These are phyloP conservation scores for Ichneumoninae sp. DNA, from an alignment of 2,888 invertebrate species.

Conservation along the genomic window DNA sequence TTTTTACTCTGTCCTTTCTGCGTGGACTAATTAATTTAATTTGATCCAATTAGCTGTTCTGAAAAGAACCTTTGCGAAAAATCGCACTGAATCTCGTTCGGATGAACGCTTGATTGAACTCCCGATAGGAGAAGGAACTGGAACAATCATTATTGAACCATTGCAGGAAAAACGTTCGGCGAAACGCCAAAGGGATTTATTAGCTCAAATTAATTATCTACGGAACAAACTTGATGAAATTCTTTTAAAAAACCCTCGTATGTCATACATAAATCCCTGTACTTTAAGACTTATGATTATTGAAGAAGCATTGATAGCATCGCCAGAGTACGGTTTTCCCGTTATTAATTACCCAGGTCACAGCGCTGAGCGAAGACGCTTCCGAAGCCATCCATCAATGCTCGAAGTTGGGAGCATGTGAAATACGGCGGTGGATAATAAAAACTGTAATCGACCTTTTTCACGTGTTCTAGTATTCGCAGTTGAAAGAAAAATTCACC, in stretches of 20 bases:
- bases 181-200: too few species aligned
- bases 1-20: background rate
- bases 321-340: too few species aligned
- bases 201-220: too few species aligned
- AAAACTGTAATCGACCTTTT: too few species aligned
- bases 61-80: background rate
- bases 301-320: too few species aligned
- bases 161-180: background rate
- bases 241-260: too few species aligned
- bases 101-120: background rate
- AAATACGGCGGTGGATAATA: background rate
- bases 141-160: background rate
- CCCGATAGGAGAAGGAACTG: background rate
- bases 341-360: background rate
- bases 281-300: too few species aligned
- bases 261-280: too few species aligned
- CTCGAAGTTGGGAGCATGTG: background rate
- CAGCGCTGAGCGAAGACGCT: background rate
- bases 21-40: background rate
- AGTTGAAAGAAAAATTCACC: too few species aligned
- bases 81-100: background rate
- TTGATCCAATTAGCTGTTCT: constrained; percentile 6
- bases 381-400: background rate
- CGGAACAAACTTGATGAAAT: too few species aligned
- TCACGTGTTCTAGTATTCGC: too few species aligned